These are phyloP conservation scores for Sebastes melanostomus DNA, from an alignment of 2,797 vertebrate genomes.

Conservation along the genomic window DNA sequence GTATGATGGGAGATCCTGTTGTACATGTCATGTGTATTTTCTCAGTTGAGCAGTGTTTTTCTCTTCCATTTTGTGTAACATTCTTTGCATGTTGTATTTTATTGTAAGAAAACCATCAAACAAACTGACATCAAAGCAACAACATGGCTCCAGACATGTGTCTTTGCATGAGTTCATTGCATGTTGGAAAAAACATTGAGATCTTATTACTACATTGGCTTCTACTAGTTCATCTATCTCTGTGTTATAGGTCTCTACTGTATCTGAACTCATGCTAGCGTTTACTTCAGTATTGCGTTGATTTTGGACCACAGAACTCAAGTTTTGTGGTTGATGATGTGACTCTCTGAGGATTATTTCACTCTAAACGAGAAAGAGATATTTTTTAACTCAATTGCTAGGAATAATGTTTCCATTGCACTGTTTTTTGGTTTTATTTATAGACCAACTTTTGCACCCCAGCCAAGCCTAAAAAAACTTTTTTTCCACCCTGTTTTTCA, in stretches of 20 bases:
- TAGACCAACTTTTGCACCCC: not conserved
- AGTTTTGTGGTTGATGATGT: slow-evolving; percentile 26
- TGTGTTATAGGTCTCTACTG: slow-evolving; percentile 44
- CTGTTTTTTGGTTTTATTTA: not conserved
- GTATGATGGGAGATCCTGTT: not conserved
- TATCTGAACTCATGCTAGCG: slow-evolving; percentile 61
- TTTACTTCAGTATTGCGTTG: slow-evolving; percentile 37
- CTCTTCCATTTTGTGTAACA: slow-evolving; percentile 75
- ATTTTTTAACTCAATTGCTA: not conserved
- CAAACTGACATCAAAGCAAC: slow-evolving; percentile 69
- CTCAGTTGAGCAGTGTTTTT: slow-evolving; percentile 32
- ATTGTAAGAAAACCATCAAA: slow-evolving; percentile 64
- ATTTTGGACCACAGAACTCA: not conserved
- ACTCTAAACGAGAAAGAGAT: slow-evolving; percentile 14
- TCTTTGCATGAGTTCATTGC: slow-evolving; percentile 86
- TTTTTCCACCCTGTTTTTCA: not conserved
- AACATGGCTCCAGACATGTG: slow-evolving; percentile 53
- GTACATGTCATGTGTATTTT: not conserved
- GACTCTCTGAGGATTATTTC: slow-evolving; percentile 36
- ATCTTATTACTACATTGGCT: slow-evolving; percentile 65
- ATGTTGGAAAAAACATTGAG: slow-evolving; percentile 73
- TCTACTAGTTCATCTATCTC: slow-evolving; percentile 64
- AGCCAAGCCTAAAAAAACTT: not conserved
- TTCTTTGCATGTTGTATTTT: slow-evolving; percentile 82
- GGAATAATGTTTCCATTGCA: not conserved